Conservation (phyloP, 2,113 vertebrate species). For the Mugil cephalus region DNA sequence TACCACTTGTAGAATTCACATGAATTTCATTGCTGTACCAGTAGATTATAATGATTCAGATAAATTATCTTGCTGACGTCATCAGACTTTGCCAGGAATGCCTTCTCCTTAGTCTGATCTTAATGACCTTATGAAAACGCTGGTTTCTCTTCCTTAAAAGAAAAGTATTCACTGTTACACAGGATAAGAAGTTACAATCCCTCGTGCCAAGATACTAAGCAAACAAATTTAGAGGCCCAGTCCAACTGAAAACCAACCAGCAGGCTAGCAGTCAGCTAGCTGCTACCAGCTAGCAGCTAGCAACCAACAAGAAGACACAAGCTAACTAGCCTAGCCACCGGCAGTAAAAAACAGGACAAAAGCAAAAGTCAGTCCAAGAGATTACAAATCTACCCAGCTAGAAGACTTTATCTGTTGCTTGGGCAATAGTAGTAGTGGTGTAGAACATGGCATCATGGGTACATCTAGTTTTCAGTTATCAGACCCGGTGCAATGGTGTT, state of each 20-base stretch:
- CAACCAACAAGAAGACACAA: too few relatives aligned
- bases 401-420: constrained; percentile 82
- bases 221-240: too few relatives aligned
- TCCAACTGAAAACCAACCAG: too few relatives aligned
- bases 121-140: constrained; percentile 26
- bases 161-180: too few relatives aligned
- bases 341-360: constrained; percentile 5
- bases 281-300: too few relatives aligned
- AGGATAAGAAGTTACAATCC: too few relatives aligned
- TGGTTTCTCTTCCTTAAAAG: background rate
- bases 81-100: constrained; percentile 3
- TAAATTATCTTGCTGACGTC: background rate
- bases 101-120: constrained; percentile 21
- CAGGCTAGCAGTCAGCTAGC: too few relatives aligned
- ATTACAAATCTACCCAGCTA: constrained; percentile 68
- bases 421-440: constrained; percentile 79
- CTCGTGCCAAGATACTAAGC: too few relatives aligned
- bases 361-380: constrained; percentile 40
- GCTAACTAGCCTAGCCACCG: too few relatives aligned
- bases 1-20: too few relatives aligned
- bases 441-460: constrained; percentile 62
- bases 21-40: too few relatives aligned
- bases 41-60: too few relatives aligned
- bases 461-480: constrained; percentile 79
- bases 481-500: constrained; percentile 43